Base-by-base conservation (phyloP, 2,797 vertebrate genomes). In the Uromys caudimaculatus region DNA sequence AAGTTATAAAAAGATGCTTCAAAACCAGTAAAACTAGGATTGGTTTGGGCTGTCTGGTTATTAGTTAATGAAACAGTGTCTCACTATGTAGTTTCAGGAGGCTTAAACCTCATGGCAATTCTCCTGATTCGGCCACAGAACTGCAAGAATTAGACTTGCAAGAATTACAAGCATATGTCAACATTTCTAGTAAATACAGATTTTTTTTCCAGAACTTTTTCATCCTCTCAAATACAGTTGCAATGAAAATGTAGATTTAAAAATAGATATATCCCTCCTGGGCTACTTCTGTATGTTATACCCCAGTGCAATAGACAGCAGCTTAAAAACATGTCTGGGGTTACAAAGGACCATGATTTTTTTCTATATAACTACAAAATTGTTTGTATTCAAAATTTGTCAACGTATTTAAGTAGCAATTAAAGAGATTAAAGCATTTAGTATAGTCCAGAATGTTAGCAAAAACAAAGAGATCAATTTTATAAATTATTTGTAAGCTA, bases 401-500 rank as follows among this genome's bases (percentile, higher is more conserved):
- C 87, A 93, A 69, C 29, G 52, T 5, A 90, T 67, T 76, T 56
- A 93, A 91, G 27, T 76, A 93, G 23, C 82, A 94, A 85, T 60
- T 71, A 91, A 41, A 90, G 38, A 91, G 19, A 89, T 35, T 93
- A 71, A 93, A 92, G 16, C 35, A 95, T 90, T 94, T 89, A 82
- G 32, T 62, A 27, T 82, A 91, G 84, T 94, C 95, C 62, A 90
- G 23, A 93, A 83, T 78, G 60, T 90, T 58, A 92, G 23, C 52
- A 93, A 85, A 94, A 85, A n/a, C 10, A 75, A 94, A 85, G 71
- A 54, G 35, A 41, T 67, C 69, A 88, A 69, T 95, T 96, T 96
- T 86, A 89, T 75, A 94, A 89, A 95, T 84, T 82, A 90, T n/a
- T 93, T 78, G 12, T 87, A 95, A 91, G 21, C 9, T 67, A 29